These are phyloP conservation scores for Scortum barcoo DNA, from an alignment of 2,113 vertebrate genomes.

Conservation along the genomic window DNA sequence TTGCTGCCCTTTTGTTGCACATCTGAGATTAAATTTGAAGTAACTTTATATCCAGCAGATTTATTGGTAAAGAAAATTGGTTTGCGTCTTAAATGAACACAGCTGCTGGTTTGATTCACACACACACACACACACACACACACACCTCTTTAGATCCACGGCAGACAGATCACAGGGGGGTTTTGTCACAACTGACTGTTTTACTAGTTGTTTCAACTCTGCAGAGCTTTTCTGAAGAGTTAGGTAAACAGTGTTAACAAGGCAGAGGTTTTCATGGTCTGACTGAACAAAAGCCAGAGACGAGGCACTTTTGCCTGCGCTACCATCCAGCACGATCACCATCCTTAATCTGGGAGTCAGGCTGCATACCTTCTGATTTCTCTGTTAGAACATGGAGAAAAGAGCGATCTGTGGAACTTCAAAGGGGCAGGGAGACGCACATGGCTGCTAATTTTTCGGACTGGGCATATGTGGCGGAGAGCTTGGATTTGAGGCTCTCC, in stretches of 20 bases:
- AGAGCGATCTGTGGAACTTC: constrained; percentile 81
- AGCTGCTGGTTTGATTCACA: constrained; percentile 43
- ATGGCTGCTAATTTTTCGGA: constrained; percentile 87
- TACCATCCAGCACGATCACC: constrained; percentile 80
- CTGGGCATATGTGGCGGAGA: constrained; percentile 86
- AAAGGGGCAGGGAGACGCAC: constrained; percentile 85
- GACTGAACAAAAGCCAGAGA: constrained; percentile 73
- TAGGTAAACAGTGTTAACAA: constrained; percentile 81
- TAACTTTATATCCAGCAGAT: constrained; percentile 4
- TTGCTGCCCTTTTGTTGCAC: constrained; percentile 12
- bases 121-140: constrained; percentile 30
- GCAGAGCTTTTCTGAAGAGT: constrained; percentile 74
- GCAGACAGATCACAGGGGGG: constrained; percentile 69
- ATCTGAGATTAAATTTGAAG: constrained; percentile 35
- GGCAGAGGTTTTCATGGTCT: constrained; percentile 65
- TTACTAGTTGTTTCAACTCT: constrained; percentile 73
- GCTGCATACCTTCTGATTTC: constrained; percentile 88
- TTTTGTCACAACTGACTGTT: constrained; percentile 71
- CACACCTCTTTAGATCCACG: constrained; percentile 47
- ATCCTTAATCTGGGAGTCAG: constrained; percentile 84
- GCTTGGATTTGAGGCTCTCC: constrained; percentile 88
- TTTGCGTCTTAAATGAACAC: constrained; percentile 17
- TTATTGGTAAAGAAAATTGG: constrained; percentile 19
- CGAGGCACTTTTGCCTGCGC: constrained; percentile 53
- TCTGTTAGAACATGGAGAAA: constrained; percentile 82